These are phyloP conservation scores for Atta texana DNA, from an alignment of 1,140 invertebrate genomes.

Conservation along the genomic window DNA sequence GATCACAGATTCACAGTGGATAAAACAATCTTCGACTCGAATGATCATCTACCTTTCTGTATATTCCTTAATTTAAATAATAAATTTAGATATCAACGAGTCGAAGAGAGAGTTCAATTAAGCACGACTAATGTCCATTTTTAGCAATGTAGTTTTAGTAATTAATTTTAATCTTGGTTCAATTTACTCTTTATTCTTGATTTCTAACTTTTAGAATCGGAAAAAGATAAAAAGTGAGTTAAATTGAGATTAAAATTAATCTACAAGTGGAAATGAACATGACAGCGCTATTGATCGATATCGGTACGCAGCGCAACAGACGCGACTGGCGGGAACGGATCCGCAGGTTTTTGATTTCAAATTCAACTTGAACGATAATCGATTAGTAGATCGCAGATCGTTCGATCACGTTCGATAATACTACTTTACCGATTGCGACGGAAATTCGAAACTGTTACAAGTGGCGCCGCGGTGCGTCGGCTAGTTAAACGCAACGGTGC, in stretches of 20 bases:
- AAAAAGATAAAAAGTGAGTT: too few relatives aligned
- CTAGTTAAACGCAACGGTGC: not conserved
- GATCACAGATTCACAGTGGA: not conserved
- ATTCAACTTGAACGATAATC: constrained; percentile 52
- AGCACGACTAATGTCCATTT: too few relatives aligned
- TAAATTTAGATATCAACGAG: too few relatives aligned
- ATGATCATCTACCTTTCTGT: too few relatives aligned
- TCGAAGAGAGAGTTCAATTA: too few relatives aligned
- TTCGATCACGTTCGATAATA: constrained; percentile 33
- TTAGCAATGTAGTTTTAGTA: too few relatives aligned
- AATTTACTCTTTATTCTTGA: too few relatives aligned
- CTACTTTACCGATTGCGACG: constrained; percentile 51
- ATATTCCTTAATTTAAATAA: too few relatives aligned
- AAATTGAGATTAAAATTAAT: too few relatives aligned
- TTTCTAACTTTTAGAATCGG: too few relatives aligned
- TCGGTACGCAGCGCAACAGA: not conserved
- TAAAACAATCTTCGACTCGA: not conserved
- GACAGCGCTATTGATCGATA: not conserved
- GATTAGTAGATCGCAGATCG: constrained; percentile 5
- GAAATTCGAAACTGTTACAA: not conserved
- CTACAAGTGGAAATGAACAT: too few relatives aligned
- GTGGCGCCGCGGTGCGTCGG: constrained; percentile 17
- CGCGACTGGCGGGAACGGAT: constrained; percentile 6
- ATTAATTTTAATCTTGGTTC: too few relatives aligned
- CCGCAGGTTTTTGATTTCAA: constrained; percentile 10